Evolutionary conservation across 2,797 vertebrate species (phyloP).

Genomic region (Melanotaenia boesemani): DNA sequence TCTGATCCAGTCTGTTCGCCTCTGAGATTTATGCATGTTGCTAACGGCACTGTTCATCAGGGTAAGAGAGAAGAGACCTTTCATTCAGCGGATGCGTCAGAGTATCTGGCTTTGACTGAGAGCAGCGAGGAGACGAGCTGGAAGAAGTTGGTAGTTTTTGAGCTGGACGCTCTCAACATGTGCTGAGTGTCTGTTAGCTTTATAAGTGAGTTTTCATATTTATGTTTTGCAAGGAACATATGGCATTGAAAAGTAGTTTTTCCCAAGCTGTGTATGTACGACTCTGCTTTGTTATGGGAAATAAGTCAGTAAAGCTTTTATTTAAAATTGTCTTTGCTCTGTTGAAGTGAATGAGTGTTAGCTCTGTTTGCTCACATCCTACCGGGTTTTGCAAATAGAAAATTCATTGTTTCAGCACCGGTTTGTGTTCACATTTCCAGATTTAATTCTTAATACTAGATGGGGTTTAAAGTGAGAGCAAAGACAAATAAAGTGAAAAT

Average conservation of each 20-base stretch:
- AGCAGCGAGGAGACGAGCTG: slow-evolving; percentile 26
- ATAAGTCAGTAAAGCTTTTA: slow-evolving; percentile 20
- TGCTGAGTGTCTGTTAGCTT: background rate
- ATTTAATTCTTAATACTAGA: slow-evolving; percentile 43
- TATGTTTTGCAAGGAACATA: background rate
- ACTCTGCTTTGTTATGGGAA: slow-evolving; percentile 17
- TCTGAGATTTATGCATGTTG: slow-evolving; percentile 71
- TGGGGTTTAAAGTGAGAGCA: slow-evolving; percentile 18
- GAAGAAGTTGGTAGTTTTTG: slow-evolving; percentile 54
- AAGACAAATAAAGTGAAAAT: slow-evolving; percentile 35
- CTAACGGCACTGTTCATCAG: slow-evolving; percentile 58
- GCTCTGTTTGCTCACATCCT: slow-evolving; percentile 23
- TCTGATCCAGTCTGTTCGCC: slow-evolving; percentile 69
- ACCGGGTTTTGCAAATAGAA: slow-evolving; percentile 42
- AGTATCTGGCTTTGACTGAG: slow-evolving; percentile 44
- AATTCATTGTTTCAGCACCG: slow-evolving; percentile 33
- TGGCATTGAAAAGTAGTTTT: background rate
- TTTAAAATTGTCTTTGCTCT: slow-evolving; percentile 7
- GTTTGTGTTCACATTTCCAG: slow-evolving; percentile 40
- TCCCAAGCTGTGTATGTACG: slow-evolving; percentile 3
- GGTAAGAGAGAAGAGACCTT: slow-evolving; percentile 58
- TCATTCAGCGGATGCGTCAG: slow-evolving; percentile 38
- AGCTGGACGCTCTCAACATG: slow-evolving; percentile 4
- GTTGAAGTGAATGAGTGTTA: slow-evolving; percentile 33
- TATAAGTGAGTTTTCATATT: slow-evolving; percentile 1